Evolutionary conservation across 2,888 invertebrate species (phyloP).

Genomic region (Alentia gelatinosa): DNA sequence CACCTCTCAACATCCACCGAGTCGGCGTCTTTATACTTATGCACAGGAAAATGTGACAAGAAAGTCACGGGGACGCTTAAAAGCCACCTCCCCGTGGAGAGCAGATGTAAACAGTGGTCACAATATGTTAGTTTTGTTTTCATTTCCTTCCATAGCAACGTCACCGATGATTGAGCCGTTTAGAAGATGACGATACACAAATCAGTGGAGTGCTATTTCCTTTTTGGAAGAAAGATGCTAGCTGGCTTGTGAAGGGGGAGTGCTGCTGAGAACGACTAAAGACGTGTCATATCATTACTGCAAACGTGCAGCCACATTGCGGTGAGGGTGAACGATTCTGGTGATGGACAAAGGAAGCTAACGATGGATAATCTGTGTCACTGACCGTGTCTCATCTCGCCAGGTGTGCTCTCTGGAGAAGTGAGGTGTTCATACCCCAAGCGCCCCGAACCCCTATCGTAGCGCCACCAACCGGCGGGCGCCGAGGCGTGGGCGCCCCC

Average conservation of each 20-base stretch:
- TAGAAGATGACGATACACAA: not conserved
- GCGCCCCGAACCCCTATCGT: not conserved
- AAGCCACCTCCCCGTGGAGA: no score
- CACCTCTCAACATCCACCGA: no score
- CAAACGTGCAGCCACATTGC: no score
- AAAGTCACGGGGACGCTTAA: no score
- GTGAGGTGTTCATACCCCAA: not conserved
- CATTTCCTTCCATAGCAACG: not conserved
- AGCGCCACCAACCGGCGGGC: not conserved
- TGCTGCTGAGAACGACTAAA: not conserved
- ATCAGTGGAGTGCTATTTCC: not conserved
- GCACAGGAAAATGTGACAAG: no score
- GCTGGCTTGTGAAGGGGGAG: not conserved
- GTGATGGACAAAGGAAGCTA: no score
- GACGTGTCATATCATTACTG: no score
- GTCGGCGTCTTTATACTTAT: no score
- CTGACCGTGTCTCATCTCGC: not conserved
- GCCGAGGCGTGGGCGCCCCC: not conserved
- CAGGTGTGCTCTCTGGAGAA: not conserved
- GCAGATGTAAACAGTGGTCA: no score
- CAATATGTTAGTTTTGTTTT: conserved; percentile 12
- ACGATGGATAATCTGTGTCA: no score
- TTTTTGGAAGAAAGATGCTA: not conserved
- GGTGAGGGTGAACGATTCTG: no score
- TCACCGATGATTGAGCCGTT: not conserved